These are phyloP conservation scores for Parnassius orleans DNA, from an alignment of 2,888 invertebrate genomes.

Conservation along the genomic window DNA sequence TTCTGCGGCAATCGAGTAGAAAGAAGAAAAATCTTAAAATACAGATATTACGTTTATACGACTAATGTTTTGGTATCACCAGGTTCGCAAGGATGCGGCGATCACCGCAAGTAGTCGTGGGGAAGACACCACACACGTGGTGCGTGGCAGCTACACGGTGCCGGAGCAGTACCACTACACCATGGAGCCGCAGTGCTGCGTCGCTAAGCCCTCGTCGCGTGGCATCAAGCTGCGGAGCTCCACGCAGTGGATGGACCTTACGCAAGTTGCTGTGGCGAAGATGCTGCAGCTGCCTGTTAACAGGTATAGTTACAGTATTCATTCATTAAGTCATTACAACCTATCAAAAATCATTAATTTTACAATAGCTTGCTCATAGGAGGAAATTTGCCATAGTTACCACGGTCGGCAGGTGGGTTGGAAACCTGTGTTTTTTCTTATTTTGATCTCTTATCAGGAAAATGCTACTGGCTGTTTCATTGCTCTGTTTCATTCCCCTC, in stretches of 20 bases:
- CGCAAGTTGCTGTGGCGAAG: conserved; percentile 78
- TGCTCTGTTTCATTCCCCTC: too few species aligned
- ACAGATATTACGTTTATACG: too few species aligned
- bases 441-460: too few species aligned
- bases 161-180: conserved; percentile 88
- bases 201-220: conserved; percentile 42
- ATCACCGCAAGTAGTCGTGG: conserved; percentile 58
- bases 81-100: conserved; percentile 58
- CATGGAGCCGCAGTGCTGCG: conserved; percentile 87
- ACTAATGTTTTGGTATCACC: background rate
- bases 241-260: conserved; percentile 84
- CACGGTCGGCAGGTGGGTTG: too few species aligned
- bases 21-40: too few species aligned
- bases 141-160: conserved; percentile 79
- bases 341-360: too few species aligned
- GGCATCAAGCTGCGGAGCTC: conserved; percentile 65
- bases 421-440: too few species aligned
- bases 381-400: too few species aligned
- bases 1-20: too few species aligned
- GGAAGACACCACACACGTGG: conserved; percentile 64
- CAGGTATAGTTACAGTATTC: conserved; percentile 50
- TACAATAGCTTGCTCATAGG: too few species aligned
- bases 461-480: too few species aligned
- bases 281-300: conserved; percentile 80
- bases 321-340: too few species aligned